Conservation (phyloP, 2,113 vertebrate genomes). For the Hassar affinis region DNA sequence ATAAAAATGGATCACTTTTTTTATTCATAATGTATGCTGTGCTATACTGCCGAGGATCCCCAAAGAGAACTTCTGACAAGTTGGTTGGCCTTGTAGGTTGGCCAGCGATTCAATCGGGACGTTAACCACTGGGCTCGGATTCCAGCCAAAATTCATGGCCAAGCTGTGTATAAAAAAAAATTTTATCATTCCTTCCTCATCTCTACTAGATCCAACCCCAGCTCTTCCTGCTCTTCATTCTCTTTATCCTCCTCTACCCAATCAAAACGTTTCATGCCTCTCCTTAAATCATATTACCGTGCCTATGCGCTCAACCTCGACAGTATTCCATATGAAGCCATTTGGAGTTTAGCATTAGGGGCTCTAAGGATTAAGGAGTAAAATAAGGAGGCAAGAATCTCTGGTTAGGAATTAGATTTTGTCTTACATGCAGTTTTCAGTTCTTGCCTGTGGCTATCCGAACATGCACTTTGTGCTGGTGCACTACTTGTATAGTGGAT, state of each 20-base stretch:
- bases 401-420: not conserved
- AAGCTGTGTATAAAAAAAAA: slow-evolving; percentile 22
- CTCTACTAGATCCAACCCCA: slow-evolving; percentile 29
- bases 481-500: slow-evolving; percentile 47
- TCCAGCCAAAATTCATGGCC: slow-evolving; percentile 39
- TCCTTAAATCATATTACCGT: not conserved
- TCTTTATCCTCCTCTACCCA: slow-evolving; percentile 34
- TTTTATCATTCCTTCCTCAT: slow-evolving; percentile 33
- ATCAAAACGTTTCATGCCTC: slow-evolving; percentile 15
- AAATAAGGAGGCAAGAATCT: not conserved
- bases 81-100: slow-evolving; percentile 49
- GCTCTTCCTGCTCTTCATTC: not conserved
- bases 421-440: slow-evolving; percentile 7
- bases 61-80: slow-evolving; percentile 52
- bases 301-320: slow-evolving; percentile 8
- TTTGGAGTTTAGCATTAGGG: slow-evolving; percentile 7
- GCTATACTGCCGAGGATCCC: slow-evolving; percentile 45
- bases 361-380: slow-evolving; percentile 3
- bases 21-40: slow-evolving; percentile 43
- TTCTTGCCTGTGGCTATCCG: slow-evolving; percentile 27
- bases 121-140: slow-evolving; percentile 42
- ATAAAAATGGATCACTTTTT: slow-evolving; percentile 47
- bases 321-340: slow-evolving; percentile 20
- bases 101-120: slow-evolving; percentile 47
- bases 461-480: not conserved